phyloP scores from a whole-genome alignment of 2,113 vertebrate genomes.

The Mus spicilegus region DNA sequence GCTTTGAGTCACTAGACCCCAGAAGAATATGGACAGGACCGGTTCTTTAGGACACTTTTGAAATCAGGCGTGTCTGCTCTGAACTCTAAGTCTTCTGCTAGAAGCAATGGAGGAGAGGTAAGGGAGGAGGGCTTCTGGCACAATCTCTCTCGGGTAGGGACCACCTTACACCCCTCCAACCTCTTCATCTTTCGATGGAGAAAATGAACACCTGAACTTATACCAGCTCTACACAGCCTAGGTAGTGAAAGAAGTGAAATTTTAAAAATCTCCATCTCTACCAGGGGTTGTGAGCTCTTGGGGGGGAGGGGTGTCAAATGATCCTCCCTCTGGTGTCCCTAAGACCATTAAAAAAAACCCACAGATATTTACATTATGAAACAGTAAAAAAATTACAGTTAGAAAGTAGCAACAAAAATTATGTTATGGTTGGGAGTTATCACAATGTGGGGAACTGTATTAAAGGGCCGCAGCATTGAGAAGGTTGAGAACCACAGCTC shows the following conservation, averaged over 20 bases:
- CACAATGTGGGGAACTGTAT: not conserved
- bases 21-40: not conserved
- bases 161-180: not conserved
- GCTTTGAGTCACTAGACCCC: not conserved
- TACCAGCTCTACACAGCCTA: not conserved
- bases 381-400: not conserved
- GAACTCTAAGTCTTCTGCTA: not conserved
- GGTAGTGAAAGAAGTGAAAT: not conserved
- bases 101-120: not conserved
- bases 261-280: not conserved
- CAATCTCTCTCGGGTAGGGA: not conserved
- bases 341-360: no score
- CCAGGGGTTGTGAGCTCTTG: not conserved
- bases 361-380: no score
- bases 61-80: not conserved
- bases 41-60: not conserved
- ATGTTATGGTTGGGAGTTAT: not conserved
- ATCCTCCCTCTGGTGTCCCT: no score
- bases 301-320: no score
- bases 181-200: not conserved
- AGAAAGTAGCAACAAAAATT: not conserved
- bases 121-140: not conserved
- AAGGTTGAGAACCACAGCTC: not conserved
- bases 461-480: not conserved
- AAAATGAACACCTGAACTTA: not conserved